Base-by-base conservation (phyloP, 2,888 invertebrate species). In the Falcaria lacertinaria region DNA sequence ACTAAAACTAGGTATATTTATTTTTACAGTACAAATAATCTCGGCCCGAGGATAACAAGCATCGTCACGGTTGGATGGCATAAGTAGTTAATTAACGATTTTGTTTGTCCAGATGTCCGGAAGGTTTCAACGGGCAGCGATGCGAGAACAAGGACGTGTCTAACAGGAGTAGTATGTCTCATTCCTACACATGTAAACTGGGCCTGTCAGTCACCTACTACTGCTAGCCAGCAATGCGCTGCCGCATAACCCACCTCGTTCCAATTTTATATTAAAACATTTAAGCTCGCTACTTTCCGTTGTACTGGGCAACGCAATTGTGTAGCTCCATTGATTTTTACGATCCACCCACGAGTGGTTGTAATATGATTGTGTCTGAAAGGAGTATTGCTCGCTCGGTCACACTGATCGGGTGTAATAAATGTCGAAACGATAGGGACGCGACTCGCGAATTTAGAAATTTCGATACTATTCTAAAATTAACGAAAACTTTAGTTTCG, bases 101-200 rank as follows among this genome's bases (percentile, higher is more conserved):
- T 38, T 51, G 52, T 42, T n/a, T 52, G 88, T 91, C 11, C 91
- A 95, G 95, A 89, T 95, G 95, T 87, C 93, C 93, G 64, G 93
- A 94, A 79, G 94, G 94, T 74, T 95, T 92, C 91, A 92, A 92
- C 77, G 95, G 95, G 71, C 92, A 92, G 78, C 92, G 94, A 72
- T 95, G 95, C 89, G 94, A 94, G 88, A 92, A 92, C 83, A 95
- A 95, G 92, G 93, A 93, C 85, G 92, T 94, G 75, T 91, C 92
- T 82, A 92, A 92, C 79, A 82, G 84, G 76, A 92, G 93, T 91
- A 94, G 94, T 94, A 94, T 92, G 94, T 94, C 94, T 93, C 92
- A 91, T 88, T 91, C 92, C 85, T 93, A 92, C 90, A 92, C 92
- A 88, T 94, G 94, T 93, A 93, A 93, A 91, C 91, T 93, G 90